Evolutionary conservation across 2,797 vertebrate species (phyloP).

Genomic region (Hippopotamyrus pictus): DNA sequence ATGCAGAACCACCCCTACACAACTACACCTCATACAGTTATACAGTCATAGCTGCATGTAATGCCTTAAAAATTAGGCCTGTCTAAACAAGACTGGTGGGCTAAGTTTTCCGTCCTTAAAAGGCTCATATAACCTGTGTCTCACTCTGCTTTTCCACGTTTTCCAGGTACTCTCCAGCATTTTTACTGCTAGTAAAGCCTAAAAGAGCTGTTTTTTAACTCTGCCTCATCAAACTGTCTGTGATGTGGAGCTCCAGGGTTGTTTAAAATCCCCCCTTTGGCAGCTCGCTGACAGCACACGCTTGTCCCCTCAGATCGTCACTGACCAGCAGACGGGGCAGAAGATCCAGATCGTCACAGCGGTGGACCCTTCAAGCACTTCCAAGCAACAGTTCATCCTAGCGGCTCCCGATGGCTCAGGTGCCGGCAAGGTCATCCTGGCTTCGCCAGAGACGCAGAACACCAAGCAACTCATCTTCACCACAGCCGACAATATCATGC

Average conservation of each 20-base stretch:
- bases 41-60: background rate
- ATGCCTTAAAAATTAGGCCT: background rate
- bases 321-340: slow-evolving; percentile 91
- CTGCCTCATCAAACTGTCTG: background rate
- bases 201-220: background rate
- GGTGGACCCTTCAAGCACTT: slow-evolving; percentile 77
- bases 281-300: background rate
- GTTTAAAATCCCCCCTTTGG: background rate
- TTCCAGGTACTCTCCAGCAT: background rate
- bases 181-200: background rate
- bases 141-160: background rate
- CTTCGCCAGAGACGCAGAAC: slow-evolving; percentile 78
- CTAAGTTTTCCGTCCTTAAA: background rate
- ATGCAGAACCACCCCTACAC: background rate
- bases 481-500: slow-evolving; percentile 84
- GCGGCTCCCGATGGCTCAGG: slow-evolving; percentile 83
- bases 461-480: slow-evolving; percentile 94
- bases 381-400: slow-evolving; percentile 91
- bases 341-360: slow-evolving; percentile 95
- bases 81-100: background rate
- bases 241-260: background rate
- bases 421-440: slow-evolving; percentile 87
- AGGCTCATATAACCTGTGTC: background rate
- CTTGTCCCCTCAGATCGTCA: slow-evolving; percentile 77
- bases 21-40: background rate